A percentile compares a stretch with the other conserved stretches of the same genome.
Conservation (phyloP, 2,113 vertebrate species). For the Eulacestoma nigropectus region DNA sequence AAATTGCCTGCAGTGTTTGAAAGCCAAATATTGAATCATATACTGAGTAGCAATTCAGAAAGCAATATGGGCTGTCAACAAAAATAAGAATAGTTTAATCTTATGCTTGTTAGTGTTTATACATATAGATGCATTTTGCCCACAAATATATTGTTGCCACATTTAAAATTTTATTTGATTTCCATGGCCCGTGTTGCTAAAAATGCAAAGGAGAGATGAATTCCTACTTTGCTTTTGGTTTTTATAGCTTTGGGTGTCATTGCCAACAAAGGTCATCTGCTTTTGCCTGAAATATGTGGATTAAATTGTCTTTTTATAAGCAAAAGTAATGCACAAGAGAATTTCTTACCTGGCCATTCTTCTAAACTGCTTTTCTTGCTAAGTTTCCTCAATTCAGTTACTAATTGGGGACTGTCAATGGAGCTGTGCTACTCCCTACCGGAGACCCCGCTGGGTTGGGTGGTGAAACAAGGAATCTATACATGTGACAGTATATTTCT, state of each 20-base stretch:
- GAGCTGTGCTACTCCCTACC: neutral
- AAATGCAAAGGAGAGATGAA: neutral
- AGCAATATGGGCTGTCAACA: constrained; percentile 12
- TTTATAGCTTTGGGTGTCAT: neutral
- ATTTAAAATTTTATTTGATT: neutral
- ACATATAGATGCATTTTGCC: neutral
- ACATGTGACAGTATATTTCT: neutral
- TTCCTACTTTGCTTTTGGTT: neutral
- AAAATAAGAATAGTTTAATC: constrained; percentile 9
- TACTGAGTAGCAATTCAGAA: constrained; percentile 20
- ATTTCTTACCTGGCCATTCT: neutral
- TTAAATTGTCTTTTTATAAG: neutral
- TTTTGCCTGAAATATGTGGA: neutral
- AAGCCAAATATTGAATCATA: constrained; percentile 6
- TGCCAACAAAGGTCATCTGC: neutral
- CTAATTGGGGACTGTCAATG: neutral
- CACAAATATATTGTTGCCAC: neutral
- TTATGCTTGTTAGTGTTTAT: neutral
- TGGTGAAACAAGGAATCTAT: neutral
- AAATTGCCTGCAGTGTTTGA: neutral
- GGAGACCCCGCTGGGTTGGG: neutral
- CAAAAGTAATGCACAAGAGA: neutral
- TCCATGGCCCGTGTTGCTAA: neutral
- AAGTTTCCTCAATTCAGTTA: neutral
- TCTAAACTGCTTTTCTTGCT: neutral